Evolutionary conservation across 2,888 invertebrate genomes (phyloP), one percentile per base, ranked within the genome.

Genomic region (Conus canariensis): DNA sequence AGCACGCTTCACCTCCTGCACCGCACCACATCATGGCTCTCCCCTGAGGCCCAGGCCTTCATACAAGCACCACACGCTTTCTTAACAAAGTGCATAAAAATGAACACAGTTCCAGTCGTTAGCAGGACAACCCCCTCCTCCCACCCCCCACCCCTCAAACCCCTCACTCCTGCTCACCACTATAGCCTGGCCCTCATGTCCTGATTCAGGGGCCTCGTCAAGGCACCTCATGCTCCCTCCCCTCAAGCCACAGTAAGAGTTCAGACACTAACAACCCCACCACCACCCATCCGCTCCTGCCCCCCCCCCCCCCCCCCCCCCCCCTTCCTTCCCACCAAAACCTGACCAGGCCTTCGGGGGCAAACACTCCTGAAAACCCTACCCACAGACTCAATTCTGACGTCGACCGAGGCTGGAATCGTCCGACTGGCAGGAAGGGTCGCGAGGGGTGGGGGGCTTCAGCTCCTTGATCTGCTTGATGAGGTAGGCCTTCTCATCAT

Each of bases 391-490:
- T 77, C 77, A 77, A 25, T 77, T 77, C 77, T 77, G 30, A 8
- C 77, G 30, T 77, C 77, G 77, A 77, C 77, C 8, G 77, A 30
- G 25, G 25, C 10, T 77, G 77, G 77, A 10, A 19, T 77, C 77
- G 1, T 25, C 77, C 8, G 77, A 8, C 19, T 8, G 14, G 25
- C 25, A 77, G 30, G 77, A 25, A 19, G 77, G 25, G 30, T n/a
- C 10, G 30, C 8, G 77, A 9, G 77, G 77, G 25, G 30, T n/a
- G 77, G 77, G 67, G 7, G 93, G 82, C 97, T 98, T 98, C 96
- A 99, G 98, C 97, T 99, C 99, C 97, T 99, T 99, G 97, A 99
- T 99, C 97, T 99, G 99, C 97, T 99, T 99, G 97, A 99, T 99
- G 96, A 99, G 98, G 97, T 99, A 99, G 96, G 99, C 99, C 97